Conservation (phyloP, 2,888 invertebrate genomes). For the Melikaiella ostensackeni region DNA sequence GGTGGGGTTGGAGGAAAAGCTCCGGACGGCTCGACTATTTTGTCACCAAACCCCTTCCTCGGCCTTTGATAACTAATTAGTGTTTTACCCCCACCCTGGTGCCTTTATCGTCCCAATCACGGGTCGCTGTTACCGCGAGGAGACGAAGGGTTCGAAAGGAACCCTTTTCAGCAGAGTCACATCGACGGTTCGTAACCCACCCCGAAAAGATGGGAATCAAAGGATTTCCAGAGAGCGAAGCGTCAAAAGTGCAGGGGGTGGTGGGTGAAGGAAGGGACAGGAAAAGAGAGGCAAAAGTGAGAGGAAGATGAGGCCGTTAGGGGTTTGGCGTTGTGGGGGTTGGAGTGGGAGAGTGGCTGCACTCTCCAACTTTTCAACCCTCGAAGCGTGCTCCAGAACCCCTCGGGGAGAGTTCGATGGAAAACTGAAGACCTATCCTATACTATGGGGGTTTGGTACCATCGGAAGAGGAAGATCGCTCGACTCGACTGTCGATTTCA, state of each 20-base stretch:
- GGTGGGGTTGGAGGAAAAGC: conserved; percentile 46
- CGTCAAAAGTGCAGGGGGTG: conserved; percentile 69
- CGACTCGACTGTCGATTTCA: conserved; percentile 51
- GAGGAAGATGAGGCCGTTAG: conserved; percentile 23
- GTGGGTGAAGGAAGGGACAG: conserved; percentile 42
- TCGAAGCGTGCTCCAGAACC: conserved; percentile 49
- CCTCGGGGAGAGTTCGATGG: conserved; percentile 42
- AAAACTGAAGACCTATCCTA: conserved; percentile 41
- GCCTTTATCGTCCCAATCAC: conserved; percentile 75
- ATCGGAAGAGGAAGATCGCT: conserved; percentile 48
- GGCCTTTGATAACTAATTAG: conserved; percentile 83
- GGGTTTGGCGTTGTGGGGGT: conserved; percentile 6
- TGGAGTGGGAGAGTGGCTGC: conserved; percentile 57
- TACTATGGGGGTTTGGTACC: conserved; percentile 42
- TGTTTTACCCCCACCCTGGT: conserved; percentile 76
- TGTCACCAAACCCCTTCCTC: conserved; percentile 76
- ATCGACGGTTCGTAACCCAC: conserved; percentile 68
- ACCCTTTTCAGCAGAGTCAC: conserved; percentile 70
- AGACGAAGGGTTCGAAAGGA: conserved; percentile 54
- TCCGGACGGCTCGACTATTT: conserved; percentile 64
- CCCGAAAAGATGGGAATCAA: conserved; percentile 75
- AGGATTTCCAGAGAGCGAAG: conserved; percentile 72
- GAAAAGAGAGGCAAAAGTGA: conserved; percentile 42
- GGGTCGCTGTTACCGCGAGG: conserved; percentile 64
- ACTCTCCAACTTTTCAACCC: conserved; percentile 54